phyloP scores from a whole-genome alignment of 2,797 vertebrate genomes.

The Gymnoscopelus microlampas region DNA sequence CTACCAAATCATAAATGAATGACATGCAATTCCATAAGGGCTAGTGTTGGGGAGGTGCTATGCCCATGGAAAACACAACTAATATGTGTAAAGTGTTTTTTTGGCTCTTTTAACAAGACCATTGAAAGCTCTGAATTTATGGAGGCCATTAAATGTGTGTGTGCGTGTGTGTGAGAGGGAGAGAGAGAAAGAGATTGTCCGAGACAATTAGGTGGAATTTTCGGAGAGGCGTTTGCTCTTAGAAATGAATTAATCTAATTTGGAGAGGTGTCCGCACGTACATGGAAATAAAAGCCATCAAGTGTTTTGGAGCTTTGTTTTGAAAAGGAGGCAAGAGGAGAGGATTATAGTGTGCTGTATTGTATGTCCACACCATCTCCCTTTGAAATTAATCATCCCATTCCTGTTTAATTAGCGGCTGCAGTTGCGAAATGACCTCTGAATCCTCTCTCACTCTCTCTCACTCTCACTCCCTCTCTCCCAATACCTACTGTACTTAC shows the following conservation, averaged over 20 bases:
- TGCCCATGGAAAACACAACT: conserved; percentile 3
- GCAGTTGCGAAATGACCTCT: conserved; percentile 74
- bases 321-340: conserved; percentile 45
- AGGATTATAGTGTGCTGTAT: conserved; percentile 38
- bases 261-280: conserved; percentile 53
- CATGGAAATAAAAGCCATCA: conserved; percentile 65
- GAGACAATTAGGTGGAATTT: conserved; percentile 69
- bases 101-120: conserved; percentile 21
- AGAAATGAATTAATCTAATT: conserved; percentile 66
- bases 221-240: conserved; percentile 63
- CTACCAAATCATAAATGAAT: neutral
- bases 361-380: conserved; percentile 53
- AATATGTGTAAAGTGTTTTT: conserved; percentile 13
- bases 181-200: conserved; percentile 23
- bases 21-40: neutral
- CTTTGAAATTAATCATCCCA: conserved; percentile 68
- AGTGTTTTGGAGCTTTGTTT: conserved; percentile 64
- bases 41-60: no score
- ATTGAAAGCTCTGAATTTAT: conserved; percentile 39
- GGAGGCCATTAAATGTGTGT: conserved; percentile 61
- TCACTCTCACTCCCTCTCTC: conserved; percentile 38
- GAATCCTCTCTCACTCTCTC: conserved; percentile 51
- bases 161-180: no score
- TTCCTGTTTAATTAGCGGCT: conserved; percentile 74
- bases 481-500: conserved; percentile 32